phyloP scores from a whole-genome alignment of 2,888 invertebrate species.

The Argynnis bischoffii region DNA sequence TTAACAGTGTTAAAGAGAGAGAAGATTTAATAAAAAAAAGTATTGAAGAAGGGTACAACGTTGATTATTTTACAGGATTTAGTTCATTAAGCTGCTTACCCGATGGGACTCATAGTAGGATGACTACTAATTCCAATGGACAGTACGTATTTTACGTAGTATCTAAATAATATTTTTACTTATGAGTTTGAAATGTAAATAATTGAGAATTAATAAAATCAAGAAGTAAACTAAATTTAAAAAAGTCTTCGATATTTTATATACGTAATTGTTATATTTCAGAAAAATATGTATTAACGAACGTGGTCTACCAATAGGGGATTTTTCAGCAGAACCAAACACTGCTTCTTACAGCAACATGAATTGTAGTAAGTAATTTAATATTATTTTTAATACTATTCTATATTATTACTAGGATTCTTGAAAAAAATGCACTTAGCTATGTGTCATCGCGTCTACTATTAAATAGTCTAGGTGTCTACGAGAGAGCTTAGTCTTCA shows the following conservation, averaged over 20 bases:
- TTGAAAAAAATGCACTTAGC: neutral
- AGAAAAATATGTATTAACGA: slow-evolving; percentile 84
- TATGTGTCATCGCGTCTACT: no score
- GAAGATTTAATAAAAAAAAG: slow-evolving; percentile 53
- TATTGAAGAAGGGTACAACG: slow-evolving; percentile 57
- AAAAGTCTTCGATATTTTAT: no score
- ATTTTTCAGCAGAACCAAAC: slow-evolving; percentile 68
- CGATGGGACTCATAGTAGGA: slow-evolving; percentile 64
- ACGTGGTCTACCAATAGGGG: slow-evolving; percentile 75
- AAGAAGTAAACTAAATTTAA: no score
- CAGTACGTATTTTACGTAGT: slow-evolving; percentile 51
- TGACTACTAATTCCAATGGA: slow-evolving; percentile 49
- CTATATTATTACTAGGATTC: neutral
- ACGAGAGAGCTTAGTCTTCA: neutral
- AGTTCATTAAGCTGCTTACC: slow-evolving; percentile 57
- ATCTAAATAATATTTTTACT: neutral
- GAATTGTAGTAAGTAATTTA: slow-evolving; percentile 83
- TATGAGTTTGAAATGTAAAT: no score
- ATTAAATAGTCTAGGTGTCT: no score
- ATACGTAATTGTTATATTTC: slow-evolving; percentile 39
- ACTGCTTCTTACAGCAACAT: slow-evolving; percentile 68
- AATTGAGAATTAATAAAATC: no score
- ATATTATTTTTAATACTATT: neutral
- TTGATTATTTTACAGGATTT: slow-evolving; percentile 55
- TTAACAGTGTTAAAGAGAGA: slow-evolving; percentile 49